These are phyloP conservation scores for Tonatia bakeri DNA, from an alignment of 2,113 vertebrate genomes.

Conservation along the genomic window DNA sequence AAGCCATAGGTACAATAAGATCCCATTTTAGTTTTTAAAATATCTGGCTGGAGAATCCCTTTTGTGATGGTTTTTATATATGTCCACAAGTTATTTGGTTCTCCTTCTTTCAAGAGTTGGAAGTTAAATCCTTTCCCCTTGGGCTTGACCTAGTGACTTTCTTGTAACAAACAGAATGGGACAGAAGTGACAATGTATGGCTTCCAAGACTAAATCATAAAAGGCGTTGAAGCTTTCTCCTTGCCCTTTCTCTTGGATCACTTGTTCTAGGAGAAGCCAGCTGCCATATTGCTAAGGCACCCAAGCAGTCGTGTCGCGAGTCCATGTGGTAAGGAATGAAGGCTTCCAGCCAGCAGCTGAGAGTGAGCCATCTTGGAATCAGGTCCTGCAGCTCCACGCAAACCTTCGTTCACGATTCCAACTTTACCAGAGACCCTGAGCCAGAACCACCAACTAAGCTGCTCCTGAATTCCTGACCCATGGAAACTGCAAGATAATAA, in stretches of 20 bases:
- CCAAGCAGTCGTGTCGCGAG: neutral
- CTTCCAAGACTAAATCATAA: no score
- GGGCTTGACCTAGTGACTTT: neutral
- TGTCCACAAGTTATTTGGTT: neutral
- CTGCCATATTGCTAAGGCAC: neutral
- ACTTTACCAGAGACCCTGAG: neutral
- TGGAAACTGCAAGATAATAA: no score
- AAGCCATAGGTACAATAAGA: neutral
- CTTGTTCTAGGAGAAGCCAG: neutral
- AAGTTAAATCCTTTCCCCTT: neutral
- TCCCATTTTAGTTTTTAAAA: neutral
- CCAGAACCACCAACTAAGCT: neutral
- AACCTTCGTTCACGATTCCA: neutral
- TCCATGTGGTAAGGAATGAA: neutral
- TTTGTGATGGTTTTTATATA: neutral
- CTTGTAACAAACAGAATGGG: neutral
- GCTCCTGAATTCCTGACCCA: neutral
- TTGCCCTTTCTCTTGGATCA: no score
- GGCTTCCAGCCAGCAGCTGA: neutral
- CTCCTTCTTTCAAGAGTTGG: neutral
- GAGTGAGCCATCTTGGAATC: neutral
- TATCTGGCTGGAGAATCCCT: neutral
- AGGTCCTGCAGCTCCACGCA: neutral
- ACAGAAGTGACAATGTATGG: neutral
- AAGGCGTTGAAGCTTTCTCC: no score